Percentiles rank a stretch among this genome's conserved stretches.
These are phyloP conservation scores for Mactra quadrangularis DNA, from an alignment of 1,140 invertebrate species.

Conservation along the genomic window DNA sequence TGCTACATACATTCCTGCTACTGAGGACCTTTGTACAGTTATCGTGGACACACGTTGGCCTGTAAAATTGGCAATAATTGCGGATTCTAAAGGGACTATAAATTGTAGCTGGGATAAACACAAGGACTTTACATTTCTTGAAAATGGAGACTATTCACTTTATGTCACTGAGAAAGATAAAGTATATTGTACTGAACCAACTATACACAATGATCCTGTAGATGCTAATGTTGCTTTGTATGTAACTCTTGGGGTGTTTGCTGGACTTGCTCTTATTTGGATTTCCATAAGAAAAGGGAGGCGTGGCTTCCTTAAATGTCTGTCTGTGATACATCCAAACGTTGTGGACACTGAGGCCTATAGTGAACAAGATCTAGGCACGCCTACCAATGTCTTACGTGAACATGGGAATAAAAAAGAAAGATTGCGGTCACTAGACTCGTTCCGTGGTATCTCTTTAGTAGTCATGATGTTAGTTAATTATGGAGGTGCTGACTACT, in stretches of 20 bases:
- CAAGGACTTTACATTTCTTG: conserved; percentile 45
- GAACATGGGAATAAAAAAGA: conserved; percentile 60
- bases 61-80: conserved; percentile 59
- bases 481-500: conserved; percentile 92
- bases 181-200: conserved; percentile 30
- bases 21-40: conserved; percentile 52
- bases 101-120: conserved; percentile 38
- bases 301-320: conserved; percentile 1
- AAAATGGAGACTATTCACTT: conserved; percentile 67
- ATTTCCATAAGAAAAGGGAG: conserved; percentile 65
- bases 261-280: conserved; percentile 66
- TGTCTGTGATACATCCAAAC: conserved; percentile 15
- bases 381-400: conserved; percentile 68
- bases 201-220: conserved; percentile 53
- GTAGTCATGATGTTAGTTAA: conserved; percentile 92
- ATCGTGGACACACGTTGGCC: conserved; percentile 69
- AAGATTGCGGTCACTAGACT: conserved; percentile 58
- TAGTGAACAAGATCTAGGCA: conserved; percentile 70
- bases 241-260: conserved; percentile 67
- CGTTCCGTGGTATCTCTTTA: conserved; percentile 55
- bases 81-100: background rate
- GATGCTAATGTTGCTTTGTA: conserved; percentile 73
- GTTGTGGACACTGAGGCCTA: conserved; percentile 37
- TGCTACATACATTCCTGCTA: conserved; percentile 15
- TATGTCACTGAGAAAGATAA: conserved; percentile 54